These are phyloP conservation scores for Myotis lucifugus DNA, from an alignment of 2,113 vertebrate genomes.

Conservation along the genomic window DNA sequence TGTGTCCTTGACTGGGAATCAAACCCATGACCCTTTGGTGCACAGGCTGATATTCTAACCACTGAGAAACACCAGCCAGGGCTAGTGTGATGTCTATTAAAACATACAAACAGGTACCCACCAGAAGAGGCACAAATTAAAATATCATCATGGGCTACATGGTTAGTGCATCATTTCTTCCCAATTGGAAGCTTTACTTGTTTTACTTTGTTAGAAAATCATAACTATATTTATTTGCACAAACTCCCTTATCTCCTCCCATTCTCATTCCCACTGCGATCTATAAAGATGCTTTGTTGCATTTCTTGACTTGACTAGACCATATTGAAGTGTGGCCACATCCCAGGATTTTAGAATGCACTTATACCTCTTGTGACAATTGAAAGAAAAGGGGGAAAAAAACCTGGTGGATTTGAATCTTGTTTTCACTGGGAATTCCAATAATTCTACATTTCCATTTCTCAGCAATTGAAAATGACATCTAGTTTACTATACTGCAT, in stretches of 20 bases:
- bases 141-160: neutral
- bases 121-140: neutral
- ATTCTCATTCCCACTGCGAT: neutral
- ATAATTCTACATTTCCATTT: neutral
- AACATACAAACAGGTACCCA: neutral
- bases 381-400: neutral
- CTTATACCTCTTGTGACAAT: neutral
- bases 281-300: neutral
- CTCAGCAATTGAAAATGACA: neutral
- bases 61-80: too few species aligned
- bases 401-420: neutral
- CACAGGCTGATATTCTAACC: too few species aligned
- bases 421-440: neutral
- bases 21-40: too few species aligned
- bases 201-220: conserved; percentile 8
- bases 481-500: neutral
- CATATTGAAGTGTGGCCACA: neutral
- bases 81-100: neutral
- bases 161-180: neutral
- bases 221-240: neutral
- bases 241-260: neutral
- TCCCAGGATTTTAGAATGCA: neutral
- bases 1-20: too few species aligned
- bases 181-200: neutral
- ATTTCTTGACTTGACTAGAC: conserved; percentile 21